Evolutionary conservation across 2,888 invertebrate genomes (phyloP), one percentile per base, ranked within the genome.

Genomic region (Pterobdella sp.): DNA sequence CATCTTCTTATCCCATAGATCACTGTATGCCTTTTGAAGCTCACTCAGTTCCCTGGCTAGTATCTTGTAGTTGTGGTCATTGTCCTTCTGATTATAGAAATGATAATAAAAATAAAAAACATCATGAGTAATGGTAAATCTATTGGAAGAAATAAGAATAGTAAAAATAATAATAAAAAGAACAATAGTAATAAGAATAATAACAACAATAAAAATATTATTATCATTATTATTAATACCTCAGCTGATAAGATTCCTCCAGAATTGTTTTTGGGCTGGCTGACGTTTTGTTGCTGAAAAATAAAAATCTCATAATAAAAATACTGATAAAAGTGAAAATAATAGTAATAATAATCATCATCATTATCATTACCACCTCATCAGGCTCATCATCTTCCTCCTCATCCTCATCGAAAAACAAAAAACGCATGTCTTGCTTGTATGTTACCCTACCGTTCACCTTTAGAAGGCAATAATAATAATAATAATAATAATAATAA

Each of bases 221-320:
- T n/a, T n/a, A n/a, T n/a, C n/a, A n/a, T n/a, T n/a, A n/a, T n/a
- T n/a, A n/a, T n/a, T n/a, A n/a, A n/a, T n/a, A n/a, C n/a, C n/a
- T 76, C 75, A 72, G 75, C 76, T 1, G 73, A 73, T 7, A 4
- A 32, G 26, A n/a, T 56, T 52, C 10, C 52, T 18, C 52, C 18
- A 63, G 78, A 76, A 74, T 79, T 75, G 37, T 79, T 73, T 42
- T 75, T 76, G 56, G 77, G 76, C 70, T 78, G 77, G 3, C 80
- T n/a, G 37, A 14, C 52, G 14, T 71, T 34, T 32, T 71, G 60
- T 4, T 60, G 71, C 72, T 71, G 7, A 35, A 34, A 32, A 63
- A 56, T 60, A 52, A 36, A 56, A 37, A 22, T 49, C 36, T 72
- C 66, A 42, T 72, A 37, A 42, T 49, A 29, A 56, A 0, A 4